Percentiles rank a stretch among this genome's conserved stretches.
Evolutionary conservation across 1,140 invertebrate species (phyloP).

Genomic region (Mya arenaria): DNA sequence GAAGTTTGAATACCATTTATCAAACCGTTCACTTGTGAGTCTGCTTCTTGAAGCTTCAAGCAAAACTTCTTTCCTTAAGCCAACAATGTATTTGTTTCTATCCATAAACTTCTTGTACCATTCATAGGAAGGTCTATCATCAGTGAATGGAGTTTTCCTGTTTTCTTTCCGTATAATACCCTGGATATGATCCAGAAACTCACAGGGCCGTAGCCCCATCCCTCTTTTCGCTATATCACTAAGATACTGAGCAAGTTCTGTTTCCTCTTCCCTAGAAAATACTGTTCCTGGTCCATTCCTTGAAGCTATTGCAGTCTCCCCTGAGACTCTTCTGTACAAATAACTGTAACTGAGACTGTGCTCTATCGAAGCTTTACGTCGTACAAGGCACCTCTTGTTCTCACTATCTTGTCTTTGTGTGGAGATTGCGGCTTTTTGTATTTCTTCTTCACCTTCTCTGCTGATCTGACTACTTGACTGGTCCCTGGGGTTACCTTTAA

Average conservation of each 20-base stretch:
- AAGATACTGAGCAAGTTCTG: constrained; percentile 9
- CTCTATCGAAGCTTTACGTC: constrained; percentile 20
- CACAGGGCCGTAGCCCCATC: constrained; percentile 34
- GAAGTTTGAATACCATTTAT: constrained; percentile 4
- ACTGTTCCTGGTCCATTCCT: constrained; percentile 20
- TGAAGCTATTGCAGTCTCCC: constrained; percentile 6
- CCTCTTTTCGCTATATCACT: constrained; percentile 25
- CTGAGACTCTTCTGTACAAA: constrained; percentile 5
- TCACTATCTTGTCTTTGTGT: background rate
- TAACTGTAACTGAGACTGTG: constrained; percentile 15
- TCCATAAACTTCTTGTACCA: constrained; percentile 36
- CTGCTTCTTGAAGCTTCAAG: constrained; percentile 32
- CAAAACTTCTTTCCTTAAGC: constrained; percentile 25
- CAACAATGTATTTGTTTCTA: constrained; percentile 4
- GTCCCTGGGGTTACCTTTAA: background rate
- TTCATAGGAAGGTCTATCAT: constrained; percentile 37
- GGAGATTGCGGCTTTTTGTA: background rate
- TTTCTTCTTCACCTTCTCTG: constrained; percentile 4
- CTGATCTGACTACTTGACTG: constrained; percentile 9
- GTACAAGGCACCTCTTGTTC: constrained; percentile 10
- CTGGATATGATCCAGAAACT: constrained; percentile 31
- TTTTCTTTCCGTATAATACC: constrained; percentile 19
- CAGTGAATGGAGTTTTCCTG: constrained; percentile 30
- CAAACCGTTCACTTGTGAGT: background rate
- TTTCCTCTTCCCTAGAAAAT: constrained; percentile 9